These are phyloP conservation scores for Schizotus pectinicornis DNA, from an alignment of 2,888 invertebrate genomes.

Conservation along the genomic window DNA sequence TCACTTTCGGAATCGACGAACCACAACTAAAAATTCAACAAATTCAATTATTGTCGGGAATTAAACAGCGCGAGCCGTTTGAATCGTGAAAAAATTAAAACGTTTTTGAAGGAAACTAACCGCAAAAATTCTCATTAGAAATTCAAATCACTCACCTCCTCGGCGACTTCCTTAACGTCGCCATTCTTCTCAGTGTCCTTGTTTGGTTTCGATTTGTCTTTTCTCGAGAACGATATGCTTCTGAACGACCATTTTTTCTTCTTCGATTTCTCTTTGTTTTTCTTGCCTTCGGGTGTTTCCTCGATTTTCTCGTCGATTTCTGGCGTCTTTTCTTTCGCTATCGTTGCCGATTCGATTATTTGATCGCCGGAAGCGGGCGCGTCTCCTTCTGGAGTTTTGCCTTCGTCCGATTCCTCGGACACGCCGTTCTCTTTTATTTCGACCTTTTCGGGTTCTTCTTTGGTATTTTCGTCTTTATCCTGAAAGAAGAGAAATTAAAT, in stretches of 20 bases:
- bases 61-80: background rate
- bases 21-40: slow-evolving; percentile 5
- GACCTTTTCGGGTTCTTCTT: slow-evolving; percentile 43
- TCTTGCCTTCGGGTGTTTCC: slow-evolving; percentile 47
- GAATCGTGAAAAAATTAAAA: slow-evolving; percentile 1
- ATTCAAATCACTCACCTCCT: slow-evolving; percentile 64
- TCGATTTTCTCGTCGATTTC: slow-evolving; percentile 58
- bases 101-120: background rate
- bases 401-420: slow-evolving; percentile 47
- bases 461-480: slow-evolving; percentile 54
- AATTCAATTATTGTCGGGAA: slow-evolving; percentile 3
- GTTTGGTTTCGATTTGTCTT: slow-evolving; percentile 84
- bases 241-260: slow-evolving; percentile 92
- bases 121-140: background rate
- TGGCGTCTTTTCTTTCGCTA: slow-evolving; percentile 54
- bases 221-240: slow-evolving; percentile 85
- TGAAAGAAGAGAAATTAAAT: slow-evolving; percentile 37
- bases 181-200: slow-evolving; percentile 68
- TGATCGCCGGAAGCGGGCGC: slow-evolving; percentile 53
- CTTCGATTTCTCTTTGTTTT: slow-evolving; percentile 58
- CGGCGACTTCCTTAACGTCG: slow-evolving; percentile 66
- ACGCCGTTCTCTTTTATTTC: slow-evolving; percentile 55
- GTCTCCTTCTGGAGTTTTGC: slow-evolving; percentile 50
- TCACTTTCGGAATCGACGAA: slow-evolving; percentile 10
- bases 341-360: slow-evolving; percentile 51